Evolutionary conservation across 2,797 vertebrate genomes (phyloP).

Genomic region (Nannoperca australis): DNA sequence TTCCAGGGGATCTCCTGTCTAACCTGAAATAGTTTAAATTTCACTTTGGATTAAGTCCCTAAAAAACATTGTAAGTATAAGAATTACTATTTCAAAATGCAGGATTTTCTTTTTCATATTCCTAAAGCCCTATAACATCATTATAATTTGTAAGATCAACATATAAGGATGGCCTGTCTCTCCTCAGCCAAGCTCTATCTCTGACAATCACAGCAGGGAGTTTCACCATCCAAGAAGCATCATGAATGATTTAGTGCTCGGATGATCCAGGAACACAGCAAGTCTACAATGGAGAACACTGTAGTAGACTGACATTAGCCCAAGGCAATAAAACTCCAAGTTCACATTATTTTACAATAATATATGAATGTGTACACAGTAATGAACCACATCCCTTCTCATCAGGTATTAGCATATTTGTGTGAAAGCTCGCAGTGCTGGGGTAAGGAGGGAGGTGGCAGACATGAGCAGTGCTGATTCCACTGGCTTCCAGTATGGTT

Average conservation of each 20-base stretch:
- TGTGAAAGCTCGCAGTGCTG: conserved; percentile 35
- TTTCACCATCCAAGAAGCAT: conserved; percentile 32
- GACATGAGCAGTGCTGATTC: background rate
- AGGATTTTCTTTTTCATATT: background rate
- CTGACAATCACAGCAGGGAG: conserved; percentile 29
- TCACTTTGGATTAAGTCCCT: background rate
- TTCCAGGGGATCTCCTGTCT: background rate
- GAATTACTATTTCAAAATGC: background rate
- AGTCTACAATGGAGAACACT: conserved; percentile 21
- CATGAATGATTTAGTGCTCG: conserved; percentile 64
- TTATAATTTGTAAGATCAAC: background rate
- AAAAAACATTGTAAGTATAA: background rate
- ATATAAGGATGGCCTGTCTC: background rate
- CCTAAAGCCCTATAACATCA: background rate
- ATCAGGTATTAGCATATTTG: background rate
- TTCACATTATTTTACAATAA: conserved; percentile 32
- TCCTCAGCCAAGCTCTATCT: background rate
- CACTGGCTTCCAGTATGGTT: background rate
- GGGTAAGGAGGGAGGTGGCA: conserved; percentile 28
- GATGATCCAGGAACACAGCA: conserved; percentile 48
- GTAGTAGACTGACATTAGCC: background rate
- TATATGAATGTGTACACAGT: conserved; percentile 6
- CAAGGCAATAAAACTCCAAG: background rate
- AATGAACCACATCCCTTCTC: conserved; percentile 11
- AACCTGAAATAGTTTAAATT: background rate